Base-by-base conservation (phyloP, 2,797 vertebrate genomes). In the Spinus olivaceus region DNA sequence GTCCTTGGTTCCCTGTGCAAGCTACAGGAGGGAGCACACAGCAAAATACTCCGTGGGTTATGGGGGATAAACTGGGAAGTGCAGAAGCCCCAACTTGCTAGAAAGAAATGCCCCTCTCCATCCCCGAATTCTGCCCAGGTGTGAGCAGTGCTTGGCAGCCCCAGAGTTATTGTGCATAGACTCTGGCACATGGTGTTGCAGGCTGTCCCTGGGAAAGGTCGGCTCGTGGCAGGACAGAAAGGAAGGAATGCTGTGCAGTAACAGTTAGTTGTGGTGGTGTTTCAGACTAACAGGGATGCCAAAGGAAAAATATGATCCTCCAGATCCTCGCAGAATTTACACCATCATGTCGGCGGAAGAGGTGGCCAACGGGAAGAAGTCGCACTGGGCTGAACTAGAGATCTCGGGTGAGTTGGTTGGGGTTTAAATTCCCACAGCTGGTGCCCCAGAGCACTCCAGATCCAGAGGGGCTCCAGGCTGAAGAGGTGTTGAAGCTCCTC, bases 271-370 rank as follows among this genome's bases (percentile, higher is more conserved):
- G 41, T 72, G 35, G 22, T 87, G 53, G 14, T 94, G 19, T 96
- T 96, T 89, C 97, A 99, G 99, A 99, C 98, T 99, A 98, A 99
- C 98, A 99, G 99, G 99, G 98, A 99, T 99, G 99, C 99, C 99
- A 99, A 99, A 99, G 98, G 99, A 99, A 99, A 99, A 99, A 99
- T 99, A 99, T 99, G 99, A 99, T 97, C 99, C 99, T 97, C 99
- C 99, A 95, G 99, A 99, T 98, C 99, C 99, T 97, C 99, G 99
- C 97, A 98, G 99, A 98, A 99, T 99, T 98, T 99, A 99, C 95
- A 99, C 99, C 98, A 99, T 99, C 98, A 99, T 99, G 99, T 99
- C 99, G 94, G 98, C 99, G 46, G 99, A 99, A 97, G 99, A 99
- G 97, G 98, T 98, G 97, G 98, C 99, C 96, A 99, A 98, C 44